Base-by-base conservation (phyloP, 1,140 invertebrate genomes). In the Orchestia grillus region DNA sequence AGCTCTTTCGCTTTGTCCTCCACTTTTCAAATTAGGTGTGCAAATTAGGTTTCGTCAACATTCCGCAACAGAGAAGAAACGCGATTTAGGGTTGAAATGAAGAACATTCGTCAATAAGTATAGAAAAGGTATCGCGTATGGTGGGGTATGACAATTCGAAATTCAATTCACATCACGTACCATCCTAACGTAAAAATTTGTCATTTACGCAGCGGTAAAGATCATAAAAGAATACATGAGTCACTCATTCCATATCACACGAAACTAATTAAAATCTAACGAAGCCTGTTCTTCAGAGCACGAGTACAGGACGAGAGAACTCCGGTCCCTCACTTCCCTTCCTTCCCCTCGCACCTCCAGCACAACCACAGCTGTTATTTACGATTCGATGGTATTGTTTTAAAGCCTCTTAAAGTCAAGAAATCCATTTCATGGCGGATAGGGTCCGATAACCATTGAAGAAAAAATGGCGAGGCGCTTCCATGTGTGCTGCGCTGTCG, bases 331-430 rank as follows among this genome's bases (percentile, higher is more conserved):
- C 44, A 36, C 44, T 91, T 91, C 19, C 44, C 88, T 15, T 44
- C 23, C 41, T 91, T 91, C 41, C 92, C 44, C 92, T 94, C 92
- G 44, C 92, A 19, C 88, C n/a, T 42, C 41, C 43, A 16, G 92
- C 41, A 19, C 6, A 94, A 47, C 90, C 92, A 44, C 92, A 94
- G 92, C 92, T 94, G 92, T 40, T 94, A 94, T 94, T 94, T 94
- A 94, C 92, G 92, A 94, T 44, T 44, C 92, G 92, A 45, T 94
- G 92, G 44, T 94, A 94, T 94, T 94, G 92, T 94, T 94, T 94
- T 94, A 94, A 94, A 47, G 92, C 92, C 92, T 94, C 92, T 94
- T 45, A 94, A 94, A 94, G 92, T 94, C 92, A 94, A 94, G 44
- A 44, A 45, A 94, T 94, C 92, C 92, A 94, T 94, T 94, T 94